Evolutionary conservation across 2,888 invertebrate species (phyloP).

Genomic region (Harmothoe impar): DNA sequence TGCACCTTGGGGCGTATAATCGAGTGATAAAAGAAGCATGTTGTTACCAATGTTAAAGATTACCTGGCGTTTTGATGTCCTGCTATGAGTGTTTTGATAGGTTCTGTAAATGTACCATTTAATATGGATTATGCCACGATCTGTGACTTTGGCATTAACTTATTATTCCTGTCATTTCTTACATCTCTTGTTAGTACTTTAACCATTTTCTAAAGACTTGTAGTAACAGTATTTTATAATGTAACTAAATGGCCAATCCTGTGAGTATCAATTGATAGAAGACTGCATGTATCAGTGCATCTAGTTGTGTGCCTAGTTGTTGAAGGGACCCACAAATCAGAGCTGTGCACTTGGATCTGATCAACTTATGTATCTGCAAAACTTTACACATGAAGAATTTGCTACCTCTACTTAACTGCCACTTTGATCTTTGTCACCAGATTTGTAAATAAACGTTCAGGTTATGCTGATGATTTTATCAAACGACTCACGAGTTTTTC

Average conservation of each 20-base stretch:
- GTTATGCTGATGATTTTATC: too few relatives aligned
- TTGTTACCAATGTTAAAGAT: not conserved
- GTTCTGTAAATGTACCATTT: too few relatives aligned
- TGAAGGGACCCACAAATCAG: slow-evolving; percentile 36
- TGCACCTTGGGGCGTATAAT: slow-evolving; percentile 30
- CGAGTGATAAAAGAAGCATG: not conserved
- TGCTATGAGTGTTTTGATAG: too few relatives aligned
- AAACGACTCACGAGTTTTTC: too few relatives aligned
- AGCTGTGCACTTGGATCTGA: not conserved
- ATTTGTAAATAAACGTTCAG: slow-evolving; percentile 11
- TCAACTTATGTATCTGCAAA: not conserved
- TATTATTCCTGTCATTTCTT: too few relatives aligned
- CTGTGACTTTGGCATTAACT: too few relatives aligned
- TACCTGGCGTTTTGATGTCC: too few relatives aligned
- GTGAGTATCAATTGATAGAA: not conserved
- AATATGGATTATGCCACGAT: too few relatives aligned
- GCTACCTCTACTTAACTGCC: slow-evolving; percentile 6
- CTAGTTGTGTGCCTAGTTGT: slow-evolving; percentile 24
- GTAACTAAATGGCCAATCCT: too few relatives aligned
- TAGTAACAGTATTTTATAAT: too few relatives aligned
- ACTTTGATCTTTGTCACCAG: not conserved
- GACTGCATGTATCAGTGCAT: not conserved
- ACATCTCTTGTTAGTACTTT: too few relatives aligned
- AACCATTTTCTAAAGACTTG: too few relatives aligned
- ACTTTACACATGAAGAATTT: not conserved